Conservation (phyloP, 2,113 vertebrate genomes). For the Lophius piscatorius region DNA sequence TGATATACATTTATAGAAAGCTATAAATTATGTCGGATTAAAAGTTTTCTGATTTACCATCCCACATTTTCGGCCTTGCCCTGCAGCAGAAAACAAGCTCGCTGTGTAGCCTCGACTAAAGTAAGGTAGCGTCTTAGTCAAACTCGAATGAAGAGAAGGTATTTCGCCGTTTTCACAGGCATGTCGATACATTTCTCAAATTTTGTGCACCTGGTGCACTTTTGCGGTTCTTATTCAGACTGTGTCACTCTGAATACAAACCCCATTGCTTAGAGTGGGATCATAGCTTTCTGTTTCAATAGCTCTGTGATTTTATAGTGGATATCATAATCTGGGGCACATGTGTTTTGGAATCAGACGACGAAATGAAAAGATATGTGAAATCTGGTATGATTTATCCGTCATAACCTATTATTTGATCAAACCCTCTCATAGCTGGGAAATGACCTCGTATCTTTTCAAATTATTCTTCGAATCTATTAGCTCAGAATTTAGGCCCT, state of each 20-base stretch:
- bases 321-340: too few relatives aligned
- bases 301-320: constrained; percentile 11
- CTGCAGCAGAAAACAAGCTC: neutral
- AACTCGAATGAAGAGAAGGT: neutral
- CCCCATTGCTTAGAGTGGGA: neutral
- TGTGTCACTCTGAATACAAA: too few relatives aligned
- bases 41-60: neutral
- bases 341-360: neutral
- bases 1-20: too few relatives aligned
- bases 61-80: neutral
- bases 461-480: constrained; percentile 14
- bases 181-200: constrained; percentile 1
- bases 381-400: neutral
- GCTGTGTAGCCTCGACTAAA: neutral
- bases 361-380: neutral
- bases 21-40: neutral
- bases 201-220: too few relatives aligned
- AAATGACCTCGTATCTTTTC: neutral
- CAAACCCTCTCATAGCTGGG: neutral
- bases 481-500: constrained; percentile 18
- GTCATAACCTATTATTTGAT: neutral
- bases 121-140: neutral
- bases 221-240: too few relatives aligned
- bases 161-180: constrained; percentile 1
- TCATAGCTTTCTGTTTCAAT: neutral